A percentile compares a stretch with the other conserved stretches of the same genome.
Conservation (phyloP, 2,113 vertebrate species). For the Alexandromys fortis region DNA sequence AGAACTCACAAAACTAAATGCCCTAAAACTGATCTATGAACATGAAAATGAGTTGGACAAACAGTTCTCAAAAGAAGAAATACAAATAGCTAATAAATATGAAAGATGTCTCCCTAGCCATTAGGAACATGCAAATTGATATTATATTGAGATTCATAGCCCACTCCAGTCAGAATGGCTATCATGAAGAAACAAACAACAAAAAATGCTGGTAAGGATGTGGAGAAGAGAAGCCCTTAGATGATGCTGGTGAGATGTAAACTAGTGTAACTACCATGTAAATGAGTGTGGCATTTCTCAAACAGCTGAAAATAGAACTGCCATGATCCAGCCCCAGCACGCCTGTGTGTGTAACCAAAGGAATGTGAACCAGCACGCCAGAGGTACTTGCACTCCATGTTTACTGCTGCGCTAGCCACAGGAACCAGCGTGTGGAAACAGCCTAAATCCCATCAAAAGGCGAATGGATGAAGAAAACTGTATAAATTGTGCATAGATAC, state of each 20-base stretch:
- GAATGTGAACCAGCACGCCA: background rate
- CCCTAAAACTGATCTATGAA: background rate
- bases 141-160: background rate
- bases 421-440: background rate
- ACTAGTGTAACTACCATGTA: background rate
- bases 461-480: background rate
- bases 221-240: background rate
- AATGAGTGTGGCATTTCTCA: background rate
- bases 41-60: background rate
- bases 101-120: background rate
- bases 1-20: background rate
- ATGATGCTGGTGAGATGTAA: background rate
- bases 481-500: background rate
- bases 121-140: background rate
- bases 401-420: background rate
- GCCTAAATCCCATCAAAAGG: background rate
- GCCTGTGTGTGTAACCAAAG: background rate
- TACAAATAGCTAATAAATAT: background rate
- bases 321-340: background rate
- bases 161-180: background rate
- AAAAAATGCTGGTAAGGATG: background rate
- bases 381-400: background rate
- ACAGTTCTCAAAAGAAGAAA: background rate
- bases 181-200: background rate
- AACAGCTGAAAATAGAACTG: background rate